Evolutionary conservation across 2,797 vertebrate genomes (phyloP).

Genomic region (Spizella passerina): DNA sequence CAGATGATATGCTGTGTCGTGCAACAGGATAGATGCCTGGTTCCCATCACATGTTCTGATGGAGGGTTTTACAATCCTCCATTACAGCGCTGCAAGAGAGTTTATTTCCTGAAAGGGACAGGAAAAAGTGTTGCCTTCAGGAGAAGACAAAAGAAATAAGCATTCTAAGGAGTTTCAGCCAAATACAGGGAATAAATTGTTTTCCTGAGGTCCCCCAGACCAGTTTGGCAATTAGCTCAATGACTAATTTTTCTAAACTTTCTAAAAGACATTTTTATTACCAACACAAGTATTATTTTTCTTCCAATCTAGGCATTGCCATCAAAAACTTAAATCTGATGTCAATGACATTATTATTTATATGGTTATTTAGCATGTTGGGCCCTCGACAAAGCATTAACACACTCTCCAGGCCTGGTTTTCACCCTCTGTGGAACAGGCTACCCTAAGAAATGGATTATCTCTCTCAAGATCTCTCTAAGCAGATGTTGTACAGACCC

Average conservation of each 20-base stretch:
- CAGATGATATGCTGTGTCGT: rapidly evolving
- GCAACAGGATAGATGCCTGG: not conserved
- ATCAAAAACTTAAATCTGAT: not conserved
- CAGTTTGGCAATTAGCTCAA: not conserved
- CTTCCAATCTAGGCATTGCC: not conserved
- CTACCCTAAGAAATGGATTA: not conserved
- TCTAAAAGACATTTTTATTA: not conserved
- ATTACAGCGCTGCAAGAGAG: not conserved
- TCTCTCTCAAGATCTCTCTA: not conserved
- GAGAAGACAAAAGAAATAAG: not conserved
- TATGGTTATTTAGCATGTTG: not conserved
- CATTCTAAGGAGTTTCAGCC: not conserved
- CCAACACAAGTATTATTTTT: not conserved
- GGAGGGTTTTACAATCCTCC: not conserved
- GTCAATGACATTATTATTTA: not conserved
- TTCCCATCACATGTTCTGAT: not conserved
- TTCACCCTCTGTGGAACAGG: not conserved
- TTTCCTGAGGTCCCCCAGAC: not conserved
- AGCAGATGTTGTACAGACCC: not conserved
- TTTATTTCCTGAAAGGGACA: not conserved
- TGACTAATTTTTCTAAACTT: not conserved
- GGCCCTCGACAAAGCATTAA: not conserved
- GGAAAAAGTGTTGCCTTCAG: not conserved
- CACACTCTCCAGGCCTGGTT: not conserved
- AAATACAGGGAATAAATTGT: not conserved